These are phyloP conservation scores for Epinotia bilunana DNA, from an alignment of 2,888 invertebrate genomes.

Conservation along the genomic window DNA sequence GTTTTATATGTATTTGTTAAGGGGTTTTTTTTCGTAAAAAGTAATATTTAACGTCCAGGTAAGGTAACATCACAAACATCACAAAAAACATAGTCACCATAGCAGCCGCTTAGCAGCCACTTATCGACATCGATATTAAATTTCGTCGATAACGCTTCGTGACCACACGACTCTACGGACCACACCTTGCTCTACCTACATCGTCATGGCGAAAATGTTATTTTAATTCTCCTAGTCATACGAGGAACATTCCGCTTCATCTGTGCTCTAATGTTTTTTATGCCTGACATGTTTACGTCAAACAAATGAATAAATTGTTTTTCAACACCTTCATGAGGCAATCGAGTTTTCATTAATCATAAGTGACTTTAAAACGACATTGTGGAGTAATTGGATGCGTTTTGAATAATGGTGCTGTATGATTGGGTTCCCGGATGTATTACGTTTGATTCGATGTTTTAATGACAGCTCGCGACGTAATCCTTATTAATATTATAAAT, in stretches of 20 bases:
- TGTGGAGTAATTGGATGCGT: slow-evolving; percentile 28
- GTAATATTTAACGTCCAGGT: too few species aligned
- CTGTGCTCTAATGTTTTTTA: slow-evolving; percentile 42
- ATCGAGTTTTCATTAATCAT: slow-evolving; percentile 40
- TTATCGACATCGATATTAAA: slow-evolving; percentile 48
- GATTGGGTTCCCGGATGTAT: slow-evolving; percentile 24
- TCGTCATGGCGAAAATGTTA: slow-evolving; percentile 73
- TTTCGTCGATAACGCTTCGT: slow-evolving; percentile 3
- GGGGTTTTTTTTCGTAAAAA: too few species aligned
- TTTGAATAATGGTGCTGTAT: slow-evolving; percentile 10
- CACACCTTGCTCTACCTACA: slow-evolving; percentile 71
- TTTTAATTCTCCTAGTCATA: slow-evolving; percentile 70
- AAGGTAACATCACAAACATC: too few species aligned
- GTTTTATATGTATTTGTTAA: too few species aligned
- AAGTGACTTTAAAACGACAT: slow-evolving; percentile 29
- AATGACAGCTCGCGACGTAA: neutral
- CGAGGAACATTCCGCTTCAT: slow-evolving; percentile 53
- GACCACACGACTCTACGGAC: slow-evolving; percentile 58
- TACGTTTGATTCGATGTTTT: neutral
- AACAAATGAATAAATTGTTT: slow-evolving; percentile 40
- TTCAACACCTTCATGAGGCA: slow-evolving; percentile 41
- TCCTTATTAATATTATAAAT: too few species aligned
- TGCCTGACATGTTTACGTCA: slow-evolving; percentile 41
- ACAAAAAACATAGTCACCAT: too few species aligned
- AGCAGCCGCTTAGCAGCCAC: too few species aligned